Base-by-base conservation (phyloP, 53 echinoderm and acorn worm species). In the Stichopus horrens region DNA sequence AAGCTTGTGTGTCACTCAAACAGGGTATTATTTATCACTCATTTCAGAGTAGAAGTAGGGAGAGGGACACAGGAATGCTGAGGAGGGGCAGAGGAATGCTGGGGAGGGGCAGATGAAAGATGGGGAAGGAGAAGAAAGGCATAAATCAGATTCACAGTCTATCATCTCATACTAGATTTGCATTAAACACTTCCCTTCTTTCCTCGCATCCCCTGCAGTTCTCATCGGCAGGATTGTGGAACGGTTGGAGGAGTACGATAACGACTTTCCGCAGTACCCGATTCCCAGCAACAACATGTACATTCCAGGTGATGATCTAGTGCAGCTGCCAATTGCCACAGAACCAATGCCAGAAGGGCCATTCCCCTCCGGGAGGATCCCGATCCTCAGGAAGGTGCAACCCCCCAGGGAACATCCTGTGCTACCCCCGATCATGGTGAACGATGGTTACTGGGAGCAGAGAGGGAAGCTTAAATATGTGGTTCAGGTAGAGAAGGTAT, bases 401-500 rank as follows among this genome's bases (percentile, higher is more conserved):
- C 56, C 87, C 10, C 87, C 87, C 11, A 55, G 53, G 74, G 75
- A 74, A 74, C 23, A 68, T 6, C 14, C 18, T 4, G 23, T 87
- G 7, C 56, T 87, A 53, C 87, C 87, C 5, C 87, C 87, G 0
- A 54, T 87, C 74, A 75, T 87, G 53, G 87, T 87, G 4, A 74
- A 87, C 16, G 87, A 87, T 23, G 87, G 75, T 14, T 22, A 63
- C 63, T 75, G 76, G 76, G 88, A 74, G 77, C 86, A 87, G 74
- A 60, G 75, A 51, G 86, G 89, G 7, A 89, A 86, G 16, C 84
- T 89, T 55, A 83, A 89, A 81, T 97, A 97, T 88, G 88, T 90
- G 4, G 90, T 95, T 11, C 88, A 92, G 71, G 93, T 97, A 57
- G 97, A 97, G 86, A 99, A 96, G 77, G 99, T 99, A 56, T 99